Evolutionary conservation across 1,140 invertebrate species (phyloP).

Genomic region (Heliconius congener): DNA sequence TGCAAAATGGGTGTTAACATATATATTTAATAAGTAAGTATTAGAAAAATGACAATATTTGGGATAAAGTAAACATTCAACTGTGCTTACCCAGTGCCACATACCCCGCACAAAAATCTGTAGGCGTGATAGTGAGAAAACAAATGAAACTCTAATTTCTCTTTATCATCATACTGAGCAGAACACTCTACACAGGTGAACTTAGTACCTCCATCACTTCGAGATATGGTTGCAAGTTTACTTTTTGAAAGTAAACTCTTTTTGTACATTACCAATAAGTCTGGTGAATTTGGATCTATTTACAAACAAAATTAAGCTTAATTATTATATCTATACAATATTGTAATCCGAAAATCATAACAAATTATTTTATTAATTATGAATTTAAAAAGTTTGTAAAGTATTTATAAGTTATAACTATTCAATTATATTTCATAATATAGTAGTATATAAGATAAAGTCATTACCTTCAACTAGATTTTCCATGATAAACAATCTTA

Average conservation of each 20-base stretch:
- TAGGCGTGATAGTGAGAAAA: constrained; percentile 88
- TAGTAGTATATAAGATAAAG: background rate
- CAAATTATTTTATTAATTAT: background rate
- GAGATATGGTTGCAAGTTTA: constrained; percentile 58
- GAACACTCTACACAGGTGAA: constrained; percentile 67
- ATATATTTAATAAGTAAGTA: background rate
- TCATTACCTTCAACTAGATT: constrained; percentile 39
- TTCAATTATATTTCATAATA: background rate
- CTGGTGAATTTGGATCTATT: constrained; percentile 28
- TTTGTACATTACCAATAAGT: constrained; percentile 42
- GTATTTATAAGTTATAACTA: background rate
- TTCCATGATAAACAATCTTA: constrained; percentile 33
- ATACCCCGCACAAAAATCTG: constrained; percentile 83
- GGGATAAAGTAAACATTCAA: constrained; percentile 14
- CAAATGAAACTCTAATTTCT: constrained; percentile 87
- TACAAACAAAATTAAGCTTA: background rate
- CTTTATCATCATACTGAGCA: constrained; percentile 81
- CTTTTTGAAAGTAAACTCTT: constrained; percentile 51
- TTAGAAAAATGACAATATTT: constrained; percentile 4
- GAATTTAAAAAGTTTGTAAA: background rate
- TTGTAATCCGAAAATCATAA: background rate
- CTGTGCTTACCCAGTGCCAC: constrained; percentile 74
- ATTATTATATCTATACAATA: background rate
- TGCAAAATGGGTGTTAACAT: too few species aligned
- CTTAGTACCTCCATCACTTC: constrained; percentile 39